Evolutionary conservation across 2,113 vertebrate genomes (phyloP).

Genomic region (Muntiacus muntjak): DNA sequence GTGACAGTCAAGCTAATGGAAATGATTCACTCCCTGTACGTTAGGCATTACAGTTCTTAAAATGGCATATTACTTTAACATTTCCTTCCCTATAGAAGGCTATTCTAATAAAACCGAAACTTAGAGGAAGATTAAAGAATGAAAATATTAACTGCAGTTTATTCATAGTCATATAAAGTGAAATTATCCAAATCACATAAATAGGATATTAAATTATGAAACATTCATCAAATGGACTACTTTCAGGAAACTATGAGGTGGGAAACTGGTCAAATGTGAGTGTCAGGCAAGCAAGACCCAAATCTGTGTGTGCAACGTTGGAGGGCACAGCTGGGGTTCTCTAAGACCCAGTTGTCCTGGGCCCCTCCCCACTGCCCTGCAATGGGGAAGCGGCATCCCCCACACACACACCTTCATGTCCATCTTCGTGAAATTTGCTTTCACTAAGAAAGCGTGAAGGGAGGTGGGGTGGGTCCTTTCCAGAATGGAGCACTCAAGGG

Average conservation of each 20-base stretch:
- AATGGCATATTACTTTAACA: background rate
- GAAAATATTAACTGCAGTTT: background rate
- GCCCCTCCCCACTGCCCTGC: accelerated
- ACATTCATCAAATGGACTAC: background rate
- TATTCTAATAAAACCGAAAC: background rate
- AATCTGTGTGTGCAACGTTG: accelerated
- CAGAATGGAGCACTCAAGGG: background rate
- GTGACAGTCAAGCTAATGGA: too few relatives aligned
- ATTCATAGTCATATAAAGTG: background rate
- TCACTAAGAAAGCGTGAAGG: background rate
- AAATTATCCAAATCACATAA: background rate
- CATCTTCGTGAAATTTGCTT: accelerated
- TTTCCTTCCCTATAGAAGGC: background rate
- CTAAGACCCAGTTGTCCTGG: accelerated
- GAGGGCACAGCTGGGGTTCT: background rate
- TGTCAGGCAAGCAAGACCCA: background rate
- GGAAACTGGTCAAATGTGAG: background rate
- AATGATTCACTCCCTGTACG: background rate
- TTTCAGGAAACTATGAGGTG: background rate
- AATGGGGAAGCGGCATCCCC: accelerated
- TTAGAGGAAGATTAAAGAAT: background rate
- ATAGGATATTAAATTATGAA: background rate
- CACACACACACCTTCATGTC: background rate
- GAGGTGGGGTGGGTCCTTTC: background rate
- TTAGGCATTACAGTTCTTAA: background rate